phyloP scores from a whole-genome alignment of 2,888 invertebrate species.

The Galeruca laticollis region DNA sequence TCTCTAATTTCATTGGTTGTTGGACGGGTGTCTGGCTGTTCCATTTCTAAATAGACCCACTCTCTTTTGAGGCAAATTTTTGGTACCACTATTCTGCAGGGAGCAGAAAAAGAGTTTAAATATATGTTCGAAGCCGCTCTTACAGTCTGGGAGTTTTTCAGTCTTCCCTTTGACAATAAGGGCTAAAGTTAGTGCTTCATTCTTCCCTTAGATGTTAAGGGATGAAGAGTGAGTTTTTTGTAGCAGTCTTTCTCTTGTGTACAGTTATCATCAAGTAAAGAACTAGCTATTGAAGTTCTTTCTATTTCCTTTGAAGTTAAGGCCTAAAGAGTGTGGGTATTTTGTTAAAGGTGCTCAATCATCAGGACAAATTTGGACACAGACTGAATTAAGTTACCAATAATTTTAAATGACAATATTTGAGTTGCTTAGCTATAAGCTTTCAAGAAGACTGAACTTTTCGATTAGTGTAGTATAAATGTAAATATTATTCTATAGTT shows the following conservation, averaged over 20 bases:
- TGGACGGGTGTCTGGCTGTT: too few relatives aligned
- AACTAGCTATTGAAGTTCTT: background rate
- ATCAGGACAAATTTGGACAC: background rate
- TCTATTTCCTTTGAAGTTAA: background rate
- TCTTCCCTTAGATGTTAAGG: background rate
- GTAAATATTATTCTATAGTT: background rate
- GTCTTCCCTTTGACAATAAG: too few relatives aligned
- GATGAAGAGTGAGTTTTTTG: background rate
- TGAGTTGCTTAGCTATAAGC: background rate
- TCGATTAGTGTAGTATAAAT: background rate
- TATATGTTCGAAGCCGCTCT: background rate
- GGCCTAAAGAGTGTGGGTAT: too few relatives aligned
- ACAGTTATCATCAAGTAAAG: too few relatives aligned
- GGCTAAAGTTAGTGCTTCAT: too few relatives aligned
- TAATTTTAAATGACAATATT: background rate
- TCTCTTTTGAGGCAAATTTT: background rate
- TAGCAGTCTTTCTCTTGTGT: background rate
- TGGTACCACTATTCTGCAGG: background rate
- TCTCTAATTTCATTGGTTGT: background rate
- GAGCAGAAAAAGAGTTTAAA: background rate
- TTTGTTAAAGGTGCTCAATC: too few relatives aligned
- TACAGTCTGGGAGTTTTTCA: background rate
- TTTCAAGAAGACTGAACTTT: too few relatives aligned
- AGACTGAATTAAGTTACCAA: background rate
- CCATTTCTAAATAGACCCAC: background rate